A percentile compares a stretch with the other conserved stretches of the same genome.
These are phyloP conservation scores for Coptodon rendalli DNA, from an alignment of 2,113 vertebrate genomes.

Conservation along the genomic window DNA sequence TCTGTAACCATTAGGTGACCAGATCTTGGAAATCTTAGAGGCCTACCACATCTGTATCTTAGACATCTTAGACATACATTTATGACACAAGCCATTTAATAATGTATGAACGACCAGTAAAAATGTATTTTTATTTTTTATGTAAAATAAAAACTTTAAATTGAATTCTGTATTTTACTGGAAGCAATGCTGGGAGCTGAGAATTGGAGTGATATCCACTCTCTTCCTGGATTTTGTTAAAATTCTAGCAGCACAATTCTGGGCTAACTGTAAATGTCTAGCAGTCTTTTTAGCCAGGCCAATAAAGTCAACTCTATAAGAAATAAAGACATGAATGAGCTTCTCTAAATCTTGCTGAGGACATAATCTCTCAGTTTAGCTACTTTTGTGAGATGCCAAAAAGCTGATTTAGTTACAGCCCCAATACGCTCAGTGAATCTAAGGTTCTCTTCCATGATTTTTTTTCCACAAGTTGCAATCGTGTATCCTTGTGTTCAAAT, in stretches of 20 bases:
- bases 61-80: not conserved
- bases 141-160: not conserved
- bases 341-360: not conserved
- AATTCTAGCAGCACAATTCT: not conserved
- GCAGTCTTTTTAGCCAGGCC: not conserved
- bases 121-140: fast-evolving
- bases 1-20: not conserved
- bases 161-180: not conserved
- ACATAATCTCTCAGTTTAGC: not conserved
- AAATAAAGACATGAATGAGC: not conserved
- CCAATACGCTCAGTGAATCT: not conserved
- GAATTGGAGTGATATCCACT: not conserved
- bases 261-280: not conserved
- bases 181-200: not conserved
- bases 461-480: not conserved
- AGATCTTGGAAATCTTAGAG: not conserved
- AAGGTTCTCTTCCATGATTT: not conserved
- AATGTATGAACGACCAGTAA: not conserved
- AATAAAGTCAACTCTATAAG: not conserved
- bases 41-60: not conserved
- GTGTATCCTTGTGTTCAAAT: not conserved
- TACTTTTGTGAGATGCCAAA: not conserved
- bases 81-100: not conserved
- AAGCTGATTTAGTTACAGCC: not conserved
- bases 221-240: not conserved